Evolutionary conservation across 2,888 invertebrate species (phyloP).

Genomic region (Drosophila borborema): DNA sequence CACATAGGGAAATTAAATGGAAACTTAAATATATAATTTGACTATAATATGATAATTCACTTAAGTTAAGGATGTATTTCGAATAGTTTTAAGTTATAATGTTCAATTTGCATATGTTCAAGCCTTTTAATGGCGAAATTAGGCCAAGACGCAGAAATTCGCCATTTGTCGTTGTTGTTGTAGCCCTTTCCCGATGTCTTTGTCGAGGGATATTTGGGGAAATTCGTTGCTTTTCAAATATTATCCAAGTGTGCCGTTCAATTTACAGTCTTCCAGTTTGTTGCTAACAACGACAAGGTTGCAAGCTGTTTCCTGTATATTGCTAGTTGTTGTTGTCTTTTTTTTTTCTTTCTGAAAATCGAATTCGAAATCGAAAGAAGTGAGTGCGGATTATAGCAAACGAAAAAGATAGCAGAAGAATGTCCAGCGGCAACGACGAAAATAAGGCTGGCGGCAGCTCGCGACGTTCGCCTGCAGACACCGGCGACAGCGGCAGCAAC

Average conservation of each 20-base stretch:
- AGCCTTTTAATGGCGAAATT: slow-evolving; percentile 49
- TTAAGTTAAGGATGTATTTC: neutral
- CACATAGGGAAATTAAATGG: slow-evolving; percentile 59
- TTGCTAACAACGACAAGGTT: slow-evolving; percentile 5
- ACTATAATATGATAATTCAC: neutral
- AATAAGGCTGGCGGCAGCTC: slow-evolving; percentile 30
- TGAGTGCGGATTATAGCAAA: neutral
- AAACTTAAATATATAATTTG: slow-evolving; percentile 19
- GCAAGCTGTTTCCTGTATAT: slow-evolving; percentile 1
- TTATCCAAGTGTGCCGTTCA: slow-evolving; percentile 24
- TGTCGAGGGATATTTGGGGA: slow-evolving; percentile 29
- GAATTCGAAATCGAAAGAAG: slow-evolving; percentile 3
- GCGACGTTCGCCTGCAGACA: slow-evolving; percentile 22
- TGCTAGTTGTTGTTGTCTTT: slow-evolving; percentile 6
- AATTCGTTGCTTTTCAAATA: slow-evolving; percentile 10
- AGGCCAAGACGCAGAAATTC: slow-evolving; percentile 62
- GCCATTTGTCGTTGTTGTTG: slow-evolving; percentile 67
- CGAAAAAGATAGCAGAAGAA: slow-evolving; percentile 32
- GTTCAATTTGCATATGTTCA: neutral
- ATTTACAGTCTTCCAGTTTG: neutral
- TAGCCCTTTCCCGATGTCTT: slow-evolving; percentile 37
- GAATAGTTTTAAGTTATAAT: neutral
- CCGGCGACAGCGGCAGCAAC: slow-evolving; percentile 22
- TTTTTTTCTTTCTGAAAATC: neutral
- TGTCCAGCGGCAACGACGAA: slow-evolving; percentile 63